Evolutionary conservation across 2,888 invertebrate species (phyloP), one percentile per base, ranked within the genome.

Genomic region (Polia nebulosa): DNA sequence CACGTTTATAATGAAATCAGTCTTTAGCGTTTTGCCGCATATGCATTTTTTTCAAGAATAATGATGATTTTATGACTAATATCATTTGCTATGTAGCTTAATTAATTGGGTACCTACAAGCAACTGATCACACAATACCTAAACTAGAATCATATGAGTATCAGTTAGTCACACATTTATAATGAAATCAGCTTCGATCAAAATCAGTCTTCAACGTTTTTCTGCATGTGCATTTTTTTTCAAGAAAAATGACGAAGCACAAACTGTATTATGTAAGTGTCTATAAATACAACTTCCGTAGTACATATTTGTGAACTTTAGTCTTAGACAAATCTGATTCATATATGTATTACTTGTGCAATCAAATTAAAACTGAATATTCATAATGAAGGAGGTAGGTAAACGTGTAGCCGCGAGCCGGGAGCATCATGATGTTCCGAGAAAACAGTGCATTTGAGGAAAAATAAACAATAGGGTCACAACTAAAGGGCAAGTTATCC

Each of bases 391-490:
- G n/a, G n/a, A n/a, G n/a, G n/a, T n/a, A n/a, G 47, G 29, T 72
- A 63, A 57, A 32, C 13, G 8, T 25, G 25, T 27, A 27, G 17
- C 15, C 5, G 11, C 13, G 20, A 52, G 34, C 15, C 5, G 11
- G 17, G 20, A 52, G 34, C 47, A 45, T 64, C 44, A 53, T n/a
- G 13, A 9, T 49, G 11, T 81, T 81, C 77, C 41, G 9, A 70
- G 80, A 71, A 81, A 44, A 22, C 15, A 27, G 15, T 75, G 75
- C 72, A 77, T 61, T 69, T 20, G 44, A 75, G 68, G 77, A 70
- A 80, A 73, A 60, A 63, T 51, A 39, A 29, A 20, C 15, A 44
- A 22, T 34, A 55, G 36, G 7, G 29, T 52, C 20, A 39, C 9
- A 25, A 57, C 9, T 7, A 27, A 17, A 2, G 15, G 3, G 13